Evolutionary conservation across 2,797 vertebrate species (phyloP), one percentile per base, ranked within the genome.

Genomic region (Amazonetta brasiliensis): DNA sequence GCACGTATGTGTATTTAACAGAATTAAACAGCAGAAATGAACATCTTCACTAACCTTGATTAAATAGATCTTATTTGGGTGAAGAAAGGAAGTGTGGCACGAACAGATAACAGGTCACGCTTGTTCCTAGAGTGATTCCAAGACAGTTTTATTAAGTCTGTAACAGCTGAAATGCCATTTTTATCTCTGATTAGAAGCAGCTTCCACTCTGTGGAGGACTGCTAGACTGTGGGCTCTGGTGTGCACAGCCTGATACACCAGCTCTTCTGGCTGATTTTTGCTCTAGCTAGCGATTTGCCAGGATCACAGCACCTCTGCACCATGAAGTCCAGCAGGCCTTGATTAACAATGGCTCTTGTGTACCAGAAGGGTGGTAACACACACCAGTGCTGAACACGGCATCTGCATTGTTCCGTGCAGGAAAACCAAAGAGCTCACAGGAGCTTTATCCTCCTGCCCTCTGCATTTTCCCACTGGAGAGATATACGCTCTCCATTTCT

Each of bases 331-430:
- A 81, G 46, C 0, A 37, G 43, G 46, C 33, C 44, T 76, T 13
- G 83, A 35, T 21, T 58, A 82, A 35, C 0, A 30, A 68, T 1
- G 4, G 63, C 33, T 18, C 37, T 71, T 9, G 4, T 4, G 43
- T 6, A 2, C 25, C 39, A 33, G 37, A 60, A 60, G 63, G 54
- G 30, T 19, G 22, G 48, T 54, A 7, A 6, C 1, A 19, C 11
- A 52, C 56, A 22, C 19, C 9, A 8, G 35, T 14, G n/a, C 39
- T 72, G 54, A 74, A 67, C 20, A 55, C 30, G 55, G 43, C 33
- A 14, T 1, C 15, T 12, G 31, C 4, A 12, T 5, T 25, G 23
- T 20, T 43, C 84, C 33, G 3, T 0, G 0, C 1, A 22, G 21
- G 8, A 8, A 50, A 72, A 68, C 31, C 31, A 14, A 58, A 74